Evolutionary conservation across 2,888 invertebrate genomes (phyloP).

Genomic region (Apantesis nais): DNA sequence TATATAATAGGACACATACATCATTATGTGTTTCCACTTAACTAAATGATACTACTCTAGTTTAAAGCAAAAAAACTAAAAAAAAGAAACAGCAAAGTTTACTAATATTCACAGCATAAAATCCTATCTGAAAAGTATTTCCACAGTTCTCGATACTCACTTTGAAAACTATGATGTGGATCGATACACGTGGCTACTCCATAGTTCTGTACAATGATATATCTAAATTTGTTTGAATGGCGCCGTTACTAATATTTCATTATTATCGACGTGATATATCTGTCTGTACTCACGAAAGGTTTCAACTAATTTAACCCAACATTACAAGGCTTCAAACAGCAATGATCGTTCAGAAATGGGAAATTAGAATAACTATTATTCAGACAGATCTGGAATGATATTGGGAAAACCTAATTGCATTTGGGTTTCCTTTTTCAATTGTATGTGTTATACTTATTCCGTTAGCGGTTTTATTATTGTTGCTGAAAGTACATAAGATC

Average conservation of each 20-base stretch:
- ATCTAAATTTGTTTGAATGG: not conserved
- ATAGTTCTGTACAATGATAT: not conserved
- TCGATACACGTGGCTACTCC: not conserved
- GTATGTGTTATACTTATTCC: not conserved
- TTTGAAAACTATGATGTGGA: not conserved
- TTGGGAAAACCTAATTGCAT: not conserved
- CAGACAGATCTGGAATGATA: not conserved
- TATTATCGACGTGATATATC: not conserved
- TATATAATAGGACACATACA: not conserved
- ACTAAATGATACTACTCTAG: too few species aligned
- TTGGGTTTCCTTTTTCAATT: not conserved
- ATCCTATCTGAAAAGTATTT: too few species aligned
- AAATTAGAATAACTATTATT: not conserved
- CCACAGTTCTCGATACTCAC: too few species aligned
- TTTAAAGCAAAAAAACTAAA: too few species aligned
- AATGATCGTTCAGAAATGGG: not conserved
- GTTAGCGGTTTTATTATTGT: too few species aligned
- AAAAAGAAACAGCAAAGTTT: not conserved
- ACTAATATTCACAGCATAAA: too few species aligned
- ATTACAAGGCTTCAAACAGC: slow-evolving; percentile 1
- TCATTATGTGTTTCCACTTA: not conserved
- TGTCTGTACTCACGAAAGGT: slow-evolving; percentile 2
- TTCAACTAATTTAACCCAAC: not conserved
- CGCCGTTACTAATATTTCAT: not conserved
- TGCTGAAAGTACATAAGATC: too few species aligned